Evolutionary conservation across 2,113 vertebrate genomes (phyloP).

Genomic region (Melanostigma gelatinosum): DNA sequence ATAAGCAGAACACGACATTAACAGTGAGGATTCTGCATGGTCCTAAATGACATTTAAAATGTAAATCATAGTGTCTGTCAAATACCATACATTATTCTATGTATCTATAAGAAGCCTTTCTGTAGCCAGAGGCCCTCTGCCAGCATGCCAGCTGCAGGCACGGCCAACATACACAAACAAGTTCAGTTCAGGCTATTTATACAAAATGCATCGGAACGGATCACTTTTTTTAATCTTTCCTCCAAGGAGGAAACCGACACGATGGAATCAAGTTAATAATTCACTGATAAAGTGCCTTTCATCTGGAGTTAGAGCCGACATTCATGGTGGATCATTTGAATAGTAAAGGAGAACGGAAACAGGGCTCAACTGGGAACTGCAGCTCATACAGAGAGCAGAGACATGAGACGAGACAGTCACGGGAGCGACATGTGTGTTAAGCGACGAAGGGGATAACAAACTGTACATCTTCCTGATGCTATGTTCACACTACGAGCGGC

Average conservation of each 20-base stretch:
- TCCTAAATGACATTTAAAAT: no score
- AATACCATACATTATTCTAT: background rate
- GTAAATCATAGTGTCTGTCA: no score
- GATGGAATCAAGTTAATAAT: constrained; percentile 63
- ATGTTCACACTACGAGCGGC: background rate
- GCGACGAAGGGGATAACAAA: background rate
- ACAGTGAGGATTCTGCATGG: no score
- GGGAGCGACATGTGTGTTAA: background rate
- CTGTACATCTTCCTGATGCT: background rate
- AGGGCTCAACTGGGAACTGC: constrained; percentile 43
- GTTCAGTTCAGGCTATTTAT: constrained; percentile 12
- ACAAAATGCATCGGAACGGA: constrained; percentile 32
- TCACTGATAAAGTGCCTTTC: constrained; percentile 63
- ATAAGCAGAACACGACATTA: no score
- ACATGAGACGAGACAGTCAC: no score
- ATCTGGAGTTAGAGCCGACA: constrained; percentile 58
- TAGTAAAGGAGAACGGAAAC: constrained; percentile 37
- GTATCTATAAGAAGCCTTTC: background rate
- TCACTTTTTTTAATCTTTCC: constrained; percentile 19
- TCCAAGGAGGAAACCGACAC: constrained; percentile 45
- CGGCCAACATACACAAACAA: constrained; percentile 1
- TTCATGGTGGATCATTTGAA: constrained; percentile 47
- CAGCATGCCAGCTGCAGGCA: constrained; percentile 21
- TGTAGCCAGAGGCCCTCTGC: constrained; percentile 1
- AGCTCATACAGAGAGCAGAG: background rate